These are phyloP conservation scores for Otis tarda DNA, from an alignment of 2,113 vertebrate species.

Conservation along the genomic window DNA sequence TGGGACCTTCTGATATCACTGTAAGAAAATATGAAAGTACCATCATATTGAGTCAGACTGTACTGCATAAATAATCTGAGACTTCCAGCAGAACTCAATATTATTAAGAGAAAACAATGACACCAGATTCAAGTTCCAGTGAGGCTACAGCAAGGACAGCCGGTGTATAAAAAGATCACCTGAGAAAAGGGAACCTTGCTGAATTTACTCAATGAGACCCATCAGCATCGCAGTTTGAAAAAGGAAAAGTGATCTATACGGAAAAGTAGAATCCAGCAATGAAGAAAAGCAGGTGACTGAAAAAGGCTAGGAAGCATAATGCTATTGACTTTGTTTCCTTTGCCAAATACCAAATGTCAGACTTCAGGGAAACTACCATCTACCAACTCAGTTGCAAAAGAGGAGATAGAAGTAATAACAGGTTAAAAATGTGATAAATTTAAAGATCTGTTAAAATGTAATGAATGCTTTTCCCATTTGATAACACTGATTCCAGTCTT, in stretches of 20 bases:
- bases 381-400: not conserved
- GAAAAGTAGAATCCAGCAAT: not conserved
- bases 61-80: not conserved
- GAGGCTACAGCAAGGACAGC: not conserved
- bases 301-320: not conserved
- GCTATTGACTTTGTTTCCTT: rapidly evolving
- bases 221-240: not conserved
- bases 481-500: not conserved
- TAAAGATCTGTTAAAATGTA: not conserved
- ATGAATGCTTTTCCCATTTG: not conserved
- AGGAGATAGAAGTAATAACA: not conserved
- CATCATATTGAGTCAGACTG: not conserved
- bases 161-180: not conserved
- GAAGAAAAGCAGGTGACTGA: not conserved
- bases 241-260: not conserved
- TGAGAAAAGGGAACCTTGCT: not conserved
- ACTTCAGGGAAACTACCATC: not conserved
- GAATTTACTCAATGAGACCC: not conserved
- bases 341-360: not conserved
- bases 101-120: not conserved
- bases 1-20: not conserved
- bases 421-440: not conserved
- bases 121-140: not conserved
- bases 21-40: not conserved
- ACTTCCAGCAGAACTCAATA: not conserved